These are phyloP conservation scores for Watsonalla cultraria DNA, from an alignment of 2,888 invertebrate genomes.

Conservation along the genomic window DNA sequence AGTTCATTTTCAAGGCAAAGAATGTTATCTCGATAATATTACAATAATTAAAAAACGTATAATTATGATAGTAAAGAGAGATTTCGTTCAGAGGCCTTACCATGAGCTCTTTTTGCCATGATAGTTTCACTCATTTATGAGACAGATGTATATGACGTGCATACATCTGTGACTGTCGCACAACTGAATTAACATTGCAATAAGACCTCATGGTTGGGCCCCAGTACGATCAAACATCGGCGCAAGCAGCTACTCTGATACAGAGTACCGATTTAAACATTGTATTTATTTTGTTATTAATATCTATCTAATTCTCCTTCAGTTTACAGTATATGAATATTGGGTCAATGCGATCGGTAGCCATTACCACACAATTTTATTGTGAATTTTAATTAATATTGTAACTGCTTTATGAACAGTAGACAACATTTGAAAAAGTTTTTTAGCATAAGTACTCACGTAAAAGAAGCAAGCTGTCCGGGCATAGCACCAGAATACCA, in stretches of 20 bases:
- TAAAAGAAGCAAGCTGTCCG: constrained; percentile 16
- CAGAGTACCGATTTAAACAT: constrained; percentile 56
- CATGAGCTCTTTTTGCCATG: too few relatives aligned
- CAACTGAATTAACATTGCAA: too few relatives aligned
- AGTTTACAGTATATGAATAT: constrained; percentile 14
- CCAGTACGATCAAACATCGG: constrained; percentile 53
- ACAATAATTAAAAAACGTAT: constrained; percentile 43
- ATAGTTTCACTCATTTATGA: too few relatives aligned
- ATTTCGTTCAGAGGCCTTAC: too few relatives aligned
- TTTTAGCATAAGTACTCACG: background rate
- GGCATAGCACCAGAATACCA: constrained; percentile 33
- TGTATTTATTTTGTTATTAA: constrained; percentile 44
- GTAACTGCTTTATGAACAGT: too few relatives aligned
- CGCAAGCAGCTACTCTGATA: constrained; percentile 62
- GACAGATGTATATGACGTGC: too few relatives aligned
- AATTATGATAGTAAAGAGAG: constrained; percentile 44
- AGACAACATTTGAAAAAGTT: background rate
- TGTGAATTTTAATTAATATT: background rate
- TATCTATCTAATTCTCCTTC: constrained; percentile 59
- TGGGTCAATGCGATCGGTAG: background rate
- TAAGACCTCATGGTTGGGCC: too few relatives aligned
- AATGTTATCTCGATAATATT: constrained; percentile 41
- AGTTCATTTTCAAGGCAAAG: constrained; percentile 47
- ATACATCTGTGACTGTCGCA: too few relatives aligned
- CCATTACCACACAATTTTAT: background rate